A percentile compares a stretch with the other conserved stretches of the same genome.
Conservation (phyloP, 2,113 vertebrate genomes). For the Ceyx margarethae region DNA sequence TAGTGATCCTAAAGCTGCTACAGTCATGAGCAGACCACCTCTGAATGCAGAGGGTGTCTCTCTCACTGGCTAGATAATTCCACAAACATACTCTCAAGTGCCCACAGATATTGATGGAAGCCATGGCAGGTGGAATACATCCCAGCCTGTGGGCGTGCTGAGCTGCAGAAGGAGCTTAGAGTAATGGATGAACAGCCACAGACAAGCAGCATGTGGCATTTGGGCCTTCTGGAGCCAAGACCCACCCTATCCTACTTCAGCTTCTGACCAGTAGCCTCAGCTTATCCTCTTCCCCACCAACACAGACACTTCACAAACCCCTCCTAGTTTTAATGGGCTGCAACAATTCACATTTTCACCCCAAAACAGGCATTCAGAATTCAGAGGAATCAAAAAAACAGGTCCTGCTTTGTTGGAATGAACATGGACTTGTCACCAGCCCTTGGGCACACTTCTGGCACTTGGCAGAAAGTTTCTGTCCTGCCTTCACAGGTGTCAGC, state of each 20-base stretch:
- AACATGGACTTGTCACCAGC: background rate
- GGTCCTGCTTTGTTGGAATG: background rate
- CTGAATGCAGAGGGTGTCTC: background rate
- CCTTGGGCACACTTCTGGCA: background rate
- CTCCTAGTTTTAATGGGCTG: background rate
- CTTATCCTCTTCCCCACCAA: background rate
- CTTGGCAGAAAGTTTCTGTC: background rate
- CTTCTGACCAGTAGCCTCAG: too few species aligned
- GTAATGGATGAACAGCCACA: background rate
- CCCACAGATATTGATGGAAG: background rate
- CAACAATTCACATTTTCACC: background rate
- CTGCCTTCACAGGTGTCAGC: background rate
- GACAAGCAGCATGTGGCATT: background rate
- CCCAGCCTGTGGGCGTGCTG: background rate
- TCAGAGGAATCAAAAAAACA: background rate
- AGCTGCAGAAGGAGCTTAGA: background rate
- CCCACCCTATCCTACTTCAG: background rate
- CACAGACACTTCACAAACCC: background rate
- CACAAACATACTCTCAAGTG: background rate
- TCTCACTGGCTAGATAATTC: background rate
- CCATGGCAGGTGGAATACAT: background rate
- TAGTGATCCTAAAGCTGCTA: background rate
- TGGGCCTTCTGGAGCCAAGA: background rate
- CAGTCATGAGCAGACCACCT: background rate
- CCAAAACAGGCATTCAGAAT: background rate